A percentile compares a stretch with the other conserved stretches of the same genome.
Conservation (phyloP, 2,797 vertebrate genomes). For the Serranus cabrilla region DNA sequence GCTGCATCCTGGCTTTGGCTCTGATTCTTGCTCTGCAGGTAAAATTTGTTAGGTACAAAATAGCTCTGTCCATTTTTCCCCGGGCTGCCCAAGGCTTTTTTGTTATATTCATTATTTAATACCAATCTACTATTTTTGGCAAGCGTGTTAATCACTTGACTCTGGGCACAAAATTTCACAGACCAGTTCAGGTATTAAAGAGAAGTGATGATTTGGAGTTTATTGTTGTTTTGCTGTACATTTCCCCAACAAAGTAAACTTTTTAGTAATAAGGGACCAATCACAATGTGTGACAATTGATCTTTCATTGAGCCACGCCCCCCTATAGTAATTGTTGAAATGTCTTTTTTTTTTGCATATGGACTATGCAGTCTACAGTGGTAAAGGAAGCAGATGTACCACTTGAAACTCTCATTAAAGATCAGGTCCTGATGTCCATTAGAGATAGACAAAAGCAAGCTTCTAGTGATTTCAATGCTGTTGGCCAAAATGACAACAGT, state of each 20-base stretch:
- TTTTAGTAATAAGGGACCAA: not conserved
- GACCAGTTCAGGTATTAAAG: slow-evolving; percentile 6
- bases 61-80: not conserved
- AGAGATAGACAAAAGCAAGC: not conserved
- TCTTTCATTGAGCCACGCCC: accelerated
- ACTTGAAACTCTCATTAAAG: not conserved
- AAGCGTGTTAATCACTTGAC: slow-evolving; percentile 40
- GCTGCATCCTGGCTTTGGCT: slow-evolving; percentile 73
- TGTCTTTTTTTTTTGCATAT: not conserved
- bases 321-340: not conserved
- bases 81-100: slow-evolving; percentile 13
- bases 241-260: not conserved
- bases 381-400: not conserved
- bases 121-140: slow-evolving; percentile 59
- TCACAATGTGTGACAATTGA: not conserved
- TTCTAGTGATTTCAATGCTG: not conserved
- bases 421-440: not conserved
- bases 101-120: slow-evolving; percentile 51
- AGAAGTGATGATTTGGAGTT: slow-evolving; percentile 13
- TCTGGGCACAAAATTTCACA: slow-evolving; percentile 41
- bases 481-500: not conserved
- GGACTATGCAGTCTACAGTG: not conserved
- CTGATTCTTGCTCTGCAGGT: slow-evolving; percentile 79
- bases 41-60: slow-evolving; percentile 39
- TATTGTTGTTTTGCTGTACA: not conserved